These are phyloP conservation scores for Rosalia funebris DNA, from an alignment of 2,888 invertebrate genomes.

Conservation along the genomic window DNA sequence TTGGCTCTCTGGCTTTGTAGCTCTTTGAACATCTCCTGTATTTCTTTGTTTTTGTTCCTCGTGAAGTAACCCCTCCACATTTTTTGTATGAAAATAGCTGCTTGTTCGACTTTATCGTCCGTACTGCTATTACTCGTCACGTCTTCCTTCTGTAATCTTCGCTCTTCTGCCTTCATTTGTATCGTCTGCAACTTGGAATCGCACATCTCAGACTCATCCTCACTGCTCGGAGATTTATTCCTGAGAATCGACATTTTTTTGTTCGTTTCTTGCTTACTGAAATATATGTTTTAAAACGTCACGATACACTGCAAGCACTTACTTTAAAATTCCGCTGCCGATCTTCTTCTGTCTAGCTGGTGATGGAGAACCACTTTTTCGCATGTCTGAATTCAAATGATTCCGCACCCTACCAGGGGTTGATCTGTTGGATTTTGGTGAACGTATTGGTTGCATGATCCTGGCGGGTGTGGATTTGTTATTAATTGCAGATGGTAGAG, in stretches of 20 bases:
- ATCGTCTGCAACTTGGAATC: slow-evolving; percentile 75
- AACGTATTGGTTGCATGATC: slow-evolving; percentile 39
- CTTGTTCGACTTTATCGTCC: slow-evolving; percentile 63
- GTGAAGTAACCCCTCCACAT: slow-evolving; percentile 88
- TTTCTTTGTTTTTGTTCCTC: slow-evolving; percentile 76
- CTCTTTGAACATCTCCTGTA: slow-evolving; percentile 71
- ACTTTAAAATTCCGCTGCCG: slow-evolving; percentile 35
- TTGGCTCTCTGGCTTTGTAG: slow-evolving; percentile 82
- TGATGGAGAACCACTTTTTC: slow-evolving; percentile 44
- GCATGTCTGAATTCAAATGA: slow-evolving; percentile 36
- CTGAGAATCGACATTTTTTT: slow-evolving; percentile 54
- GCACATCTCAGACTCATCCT: slow-evolving; percentile 75
- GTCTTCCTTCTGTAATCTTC: slow-evolving; percentile 56
- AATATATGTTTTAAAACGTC: too few relatives aligned
- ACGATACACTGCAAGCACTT: slow-evolving; percentile 13
- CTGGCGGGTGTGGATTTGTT: slow-evolving; percentile 26
- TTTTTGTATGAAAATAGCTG: slow-evolving; percentile 85
- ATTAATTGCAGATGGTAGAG: background rate
- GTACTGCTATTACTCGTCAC: slow-evolving; percentile 51
- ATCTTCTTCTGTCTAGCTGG: slow-evolving; percentile 41
- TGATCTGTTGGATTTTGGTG: slow-evolving; percentile 47
- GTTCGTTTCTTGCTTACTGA: slow-evolving; percentile 42
- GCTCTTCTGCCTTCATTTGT: slow-evolving; percentile 69
- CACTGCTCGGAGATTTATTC: slow-evolving; percentile 64
- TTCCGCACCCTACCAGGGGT: slow-evolving; percentile 29